These are phyloP conservation scores for Auanema freiburgensis DNA, from an alignment of 2,888 invertebrate species.

Conservation along the genomic window DNA sequence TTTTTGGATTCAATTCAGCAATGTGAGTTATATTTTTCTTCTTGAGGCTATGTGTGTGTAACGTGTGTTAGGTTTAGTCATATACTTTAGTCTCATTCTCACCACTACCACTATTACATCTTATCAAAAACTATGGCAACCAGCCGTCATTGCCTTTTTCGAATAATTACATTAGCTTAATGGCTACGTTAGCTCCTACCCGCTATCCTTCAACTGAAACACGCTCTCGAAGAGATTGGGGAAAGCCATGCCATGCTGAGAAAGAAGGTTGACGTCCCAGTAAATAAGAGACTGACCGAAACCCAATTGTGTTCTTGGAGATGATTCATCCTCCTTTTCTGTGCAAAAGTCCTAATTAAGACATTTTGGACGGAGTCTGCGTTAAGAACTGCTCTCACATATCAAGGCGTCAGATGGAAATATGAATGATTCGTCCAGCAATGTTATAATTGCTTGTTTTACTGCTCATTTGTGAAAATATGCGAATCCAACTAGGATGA, in stretches of 20 bases:
- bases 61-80: not conserved
- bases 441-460: not conserved
- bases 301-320: too few species aligned
- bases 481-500: too few species aligned
- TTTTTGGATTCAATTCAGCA: conserved; percentile 67
- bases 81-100: not conserved
- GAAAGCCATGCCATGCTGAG: not conserved
- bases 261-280: not conserved
- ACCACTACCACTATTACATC: not conserved
- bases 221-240: not conserved
- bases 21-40: conserved; percentile 21
- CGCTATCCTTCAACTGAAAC: not conserved
- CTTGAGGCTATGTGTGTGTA: not conserved
- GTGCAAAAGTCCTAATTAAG: too few species aligned
- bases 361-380: not conserved
- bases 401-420: conserved; percentile 5
- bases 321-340: too few species aligned
- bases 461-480: conserved; percentile 1
- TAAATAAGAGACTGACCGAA: too few species aligned
- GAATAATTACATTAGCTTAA: too few species aligned
- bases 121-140: not conserved
- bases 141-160: too few species aligned
- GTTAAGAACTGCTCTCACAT: not conserved
- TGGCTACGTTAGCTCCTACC: too few species aligned
- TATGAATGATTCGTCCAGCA: not conserved